phyloP scores from a whole-genome alignment of 2,888 invertebrate genomes.

The Eupithecia dodoneata region DNA sequence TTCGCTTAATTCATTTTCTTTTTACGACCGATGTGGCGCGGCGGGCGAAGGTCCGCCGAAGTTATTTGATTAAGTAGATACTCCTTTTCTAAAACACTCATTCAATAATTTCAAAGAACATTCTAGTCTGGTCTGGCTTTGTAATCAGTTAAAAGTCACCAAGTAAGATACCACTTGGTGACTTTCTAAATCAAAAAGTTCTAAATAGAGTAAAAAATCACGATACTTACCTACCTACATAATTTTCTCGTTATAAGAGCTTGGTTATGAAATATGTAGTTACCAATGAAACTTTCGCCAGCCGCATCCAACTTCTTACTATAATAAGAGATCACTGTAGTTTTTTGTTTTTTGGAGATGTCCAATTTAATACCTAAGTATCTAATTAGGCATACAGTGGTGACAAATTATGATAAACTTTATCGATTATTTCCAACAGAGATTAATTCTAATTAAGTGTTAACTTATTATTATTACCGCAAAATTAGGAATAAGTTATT shows the following conservation, averaged over 20 bases:
- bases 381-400: not conserved
- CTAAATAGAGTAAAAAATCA: conserved; percentile 1
- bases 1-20: not conserved
- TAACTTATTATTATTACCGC: conserved; percentile 5
- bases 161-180: not conserved
- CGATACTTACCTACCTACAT: not conserved
- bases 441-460: conserved; percentile 10
- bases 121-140: conserved; percentile 31
- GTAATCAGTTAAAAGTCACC: conserved; percentile 9
- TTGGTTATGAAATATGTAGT: accelerated
- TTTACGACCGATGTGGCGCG: not conserved
- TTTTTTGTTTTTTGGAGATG: not conserved
- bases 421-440: not conserved
- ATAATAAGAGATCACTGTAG: not conserved
- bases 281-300: not conserved
- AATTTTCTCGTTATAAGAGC: not conserved
- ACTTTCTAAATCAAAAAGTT: too few relatives aligned
- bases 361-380: not conserved
- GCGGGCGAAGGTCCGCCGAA: not conserved
- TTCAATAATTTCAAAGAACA: not conserved
- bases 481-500: not conserved
- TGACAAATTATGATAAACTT: not conserved
- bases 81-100: not conserved
- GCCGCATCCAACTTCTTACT: not conserved
- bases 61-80: not conserved